Evolutionary conservation across 2,797 vertebrate species (phyloP), one percentile per base, ranked within the genome.

Genomic region (Gobionotothen gibberifrons): DNA sequence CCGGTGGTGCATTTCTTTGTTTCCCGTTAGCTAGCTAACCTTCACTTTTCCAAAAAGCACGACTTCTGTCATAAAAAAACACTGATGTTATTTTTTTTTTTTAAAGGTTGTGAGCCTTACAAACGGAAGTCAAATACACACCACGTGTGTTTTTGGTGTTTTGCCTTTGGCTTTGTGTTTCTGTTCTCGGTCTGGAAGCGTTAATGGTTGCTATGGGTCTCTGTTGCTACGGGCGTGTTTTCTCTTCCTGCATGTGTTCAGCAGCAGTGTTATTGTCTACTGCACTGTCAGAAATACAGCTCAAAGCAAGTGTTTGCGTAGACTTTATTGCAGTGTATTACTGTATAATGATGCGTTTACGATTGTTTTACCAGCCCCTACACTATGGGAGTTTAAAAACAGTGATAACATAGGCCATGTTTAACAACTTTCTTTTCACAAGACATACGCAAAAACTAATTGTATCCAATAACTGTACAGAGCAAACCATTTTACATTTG

Each of bases 151-250:
- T 46, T 13, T 36, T 3, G 61, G 14, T 47, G 17, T 57, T 55
- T 19, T 3, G 13, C 1, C 19, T 12, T 16, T 19, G 6, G 6
- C 42, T 76, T 68, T 66, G 17, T 39, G 2, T 19, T 1, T 39
- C 21, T 73, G 40, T 5, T 10, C n/a, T 48, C n/a, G 19, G 9
- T 64, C 2, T 6, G 9, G 13, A 39, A 63, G 73, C 81, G 68
- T 76, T 69, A 55, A 49, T 86, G 86, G 86, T 90, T 88, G 83
- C 85, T 76, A 82, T 36, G 19, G 89, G 72, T 55, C 12, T 36
- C 14, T 71, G 87, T 90, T 87, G 70, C 73, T 68, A 87, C 74
- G 86, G 79, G 65, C 81, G 78, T 85, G 56, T 57, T 26, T 68
- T 68, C 29, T 8, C 49, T 61, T 22, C 9, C 19, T 70, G 66